phyloP scores from a whole-genome alignment of 2,113 vertebrate species.

The Agelaius tricolor region DNA sequence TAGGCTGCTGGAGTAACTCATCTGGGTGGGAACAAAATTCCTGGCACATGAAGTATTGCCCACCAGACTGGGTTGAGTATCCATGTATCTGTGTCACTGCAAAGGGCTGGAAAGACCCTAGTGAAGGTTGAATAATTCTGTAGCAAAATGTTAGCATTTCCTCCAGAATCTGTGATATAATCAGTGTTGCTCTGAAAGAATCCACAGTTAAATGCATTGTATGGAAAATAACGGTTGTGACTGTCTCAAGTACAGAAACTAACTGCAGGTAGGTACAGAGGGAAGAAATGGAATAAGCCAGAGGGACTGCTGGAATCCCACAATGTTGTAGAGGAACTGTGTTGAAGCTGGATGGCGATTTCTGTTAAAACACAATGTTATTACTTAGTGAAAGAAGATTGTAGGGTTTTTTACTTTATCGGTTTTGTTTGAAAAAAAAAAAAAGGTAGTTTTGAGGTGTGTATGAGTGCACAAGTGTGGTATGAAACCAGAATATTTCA shows the following conservation, averaged over 20 bases:
- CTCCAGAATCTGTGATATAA: neutral
- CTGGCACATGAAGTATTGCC: neutral
- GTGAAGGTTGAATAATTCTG: neutral
- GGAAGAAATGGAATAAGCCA: neutral
- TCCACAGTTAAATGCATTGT: neutral
- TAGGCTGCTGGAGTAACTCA: neutral
- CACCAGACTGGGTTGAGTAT: neutral
- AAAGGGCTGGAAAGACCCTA: neutral
- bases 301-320: rapidly evolving
- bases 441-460: neutral
- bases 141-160: neutral
- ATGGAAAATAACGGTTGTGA: neutral
- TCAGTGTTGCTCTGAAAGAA: neutral
- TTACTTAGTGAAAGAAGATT: neutral
- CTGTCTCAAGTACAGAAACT: neutral
- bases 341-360: neutral
- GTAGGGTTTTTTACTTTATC: neutral
- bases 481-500: neutral
- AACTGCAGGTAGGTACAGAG: neutral
- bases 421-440: neutral
- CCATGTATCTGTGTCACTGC: rapidly evolving
- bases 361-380: neutral
- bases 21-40: neutral
- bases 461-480: neutral
- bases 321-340: neutral